Evolutionary conservation across 2,888 invertebrate species (phyloP), one percentile per base, ranked within the genome.

Genomic region (Dryococelus australis): DNA sequence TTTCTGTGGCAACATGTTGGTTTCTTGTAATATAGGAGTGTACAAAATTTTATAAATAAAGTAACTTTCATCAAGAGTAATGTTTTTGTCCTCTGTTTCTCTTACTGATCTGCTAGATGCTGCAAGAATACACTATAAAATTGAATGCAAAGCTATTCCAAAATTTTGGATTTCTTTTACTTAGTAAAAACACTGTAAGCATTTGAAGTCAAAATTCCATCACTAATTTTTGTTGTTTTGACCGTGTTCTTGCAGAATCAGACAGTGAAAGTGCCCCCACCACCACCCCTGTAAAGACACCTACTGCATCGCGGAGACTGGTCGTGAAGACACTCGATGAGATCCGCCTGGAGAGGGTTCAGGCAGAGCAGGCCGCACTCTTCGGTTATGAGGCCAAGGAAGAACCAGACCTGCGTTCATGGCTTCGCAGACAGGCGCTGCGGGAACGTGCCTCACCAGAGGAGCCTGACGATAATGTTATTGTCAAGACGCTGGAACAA

Each of bases 221-320:
- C 88, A 87, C 88, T 87, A 87, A 88, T 87, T 78, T 10, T 79
- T 87, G 84, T 87, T 88, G 84, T 86, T 87, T 78, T 88, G 86
- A 87, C 88, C 87, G 94, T 95, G 94, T 95, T 93, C 94, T 96
- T 96, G 94, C 95, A 96, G 96, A 96, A 93, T 96, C 96, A 91
- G 96, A 96, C 94, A 95, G 94, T 92, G 96, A 96, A 94, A 95
- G 96, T 92, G 94, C 94, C 90, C 94, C 95, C 43, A 94, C 95
- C 65, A 93, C 93, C 87, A 94, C 95, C 89, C 95, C 95, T 88
- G 91, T 91, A 88, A 94, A 94, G 92, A 87, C 87, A 88, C 90
- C 90, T 85, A 93, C 93, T 89, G 93, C 94, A 91, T 91, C 91
- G 87, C 92, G 91, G 87, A 92, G 91, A 87, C 89, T 90, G 81